Base-by-base conservation (phyloP, 2,797 vertebrate genomes). In the Acrocephalus scirpaceus region DNA sequence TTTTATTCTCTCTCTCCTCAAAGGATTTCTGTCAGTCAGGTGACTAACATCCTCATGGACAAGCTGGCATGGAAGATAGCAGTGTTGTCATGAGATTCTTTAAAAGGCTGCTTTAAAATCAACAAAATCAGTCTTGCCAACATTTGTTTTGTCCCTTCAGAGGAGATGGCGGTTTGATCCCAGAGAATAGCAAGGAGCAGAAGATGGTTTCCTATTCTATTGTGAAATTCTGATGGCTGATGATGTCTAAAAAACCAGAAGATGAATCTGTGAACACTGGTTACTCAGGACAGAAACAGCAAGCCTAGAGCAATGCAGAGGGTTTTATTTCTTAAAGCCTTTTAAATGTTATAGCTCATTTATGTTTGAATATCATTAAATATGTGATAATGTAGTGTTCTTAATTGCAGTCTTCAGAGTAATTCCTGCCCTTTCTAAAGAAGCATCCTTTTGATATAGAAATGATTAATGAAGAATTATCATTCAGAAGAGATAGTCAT, bases 381-480 rank as follows among this genome's bases (percentile, higher is more conserved):
- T 79, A 92, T 47, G 47, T 76, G 86, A 86, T 95, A 95, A 91
- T 88, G 62, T 86, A 92, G 40, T 88, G 74, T 26, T 92, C 86
- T 90, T 95, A 93, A 95, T 86, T 95, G 86, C 56, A 70, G 51
- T 45, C 60, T 90, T 95, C 62, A 75, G 83, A 95, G 60, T 83
- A 94, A 88, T 82, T 89, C 78, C 45, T 95, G 70, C 48, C 80
- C 34, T 95, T 95, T 91, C 80, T 86, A 51, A 88, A 73, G 77
- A 91, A 78, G 66, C 62, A 82, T 56, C 45, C n/a, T 13, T 94
- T 82, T 79, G 64, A 88, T 84, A 82, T 23, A 70, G 53, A 93
- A 93, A 91, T 81, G 57, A 95, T 94, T 95, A 92, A 94, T 93
- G 48, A 94, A 86, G 64, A 82, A 87, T 92, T 92, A 73, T 76